Percentiles rank a stretch among this genome's conserved stretches.
These are phyloP conservation scores for Fragum sueziense DNA, from an alignment of 2,888 invertebrate species.

Conservation along the genomic window DNA sequence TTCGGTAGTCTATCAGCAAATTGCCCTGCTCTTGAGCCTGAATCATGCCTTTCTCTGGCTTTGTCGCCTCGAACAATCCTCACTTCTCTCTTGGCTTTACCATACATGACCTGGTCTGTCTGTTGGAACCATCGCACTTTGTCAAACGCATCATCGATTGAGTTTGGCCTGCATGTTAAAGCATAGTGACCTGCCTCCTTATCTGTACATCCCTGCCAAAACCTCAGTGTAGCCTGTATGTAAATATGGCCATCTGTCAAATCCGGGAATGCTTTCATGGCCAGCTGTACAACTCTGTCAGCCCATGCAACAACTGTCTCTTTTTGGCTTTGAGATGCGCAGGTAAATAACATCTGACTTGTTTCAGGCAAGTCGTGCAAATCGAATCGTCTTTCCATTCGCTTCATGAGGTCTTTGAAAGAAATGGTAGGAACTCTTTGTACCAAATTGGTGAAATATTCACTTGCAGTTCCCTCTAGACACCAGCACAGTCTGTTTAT, in stretches of 20 bases:
- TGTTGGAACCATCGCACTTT: no score
- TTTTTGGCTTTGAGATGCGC: neutral
- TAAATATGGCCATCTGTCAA: neutral
- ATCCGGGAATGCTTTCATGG: neutral
- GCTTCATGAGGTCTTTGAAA: conserved; percentile 1
- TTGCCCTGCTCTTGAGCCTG: no score
- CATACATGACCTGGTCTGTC: no score
- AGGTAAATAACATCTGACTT: conserved; percentile 1
- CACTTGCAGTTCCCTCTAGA: conserved; percentile 8
- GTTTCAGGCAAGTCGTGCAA: conserved; percentile 20
- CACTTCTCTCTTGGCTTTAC: no score
- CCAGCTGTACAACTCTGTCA: neutral
- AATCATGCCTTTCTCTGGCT: no score
- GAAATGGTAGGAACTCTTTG: neutral
- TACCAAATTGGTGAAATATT: neutral
- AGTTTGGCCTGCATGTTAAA: neutral
- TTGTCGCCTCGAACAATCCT: no score
- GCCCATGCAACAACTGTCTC: neutral
- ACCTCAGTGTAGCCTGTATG: neutral
- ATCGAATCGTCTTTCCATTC: conserved; percentile 14
- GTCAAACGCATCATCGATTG: neutral
- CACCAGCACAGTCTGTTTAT: neutral
- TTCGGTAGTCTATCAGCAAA: no score
- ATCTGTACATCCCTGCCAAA: neutral
- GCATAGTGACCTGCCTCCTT: neutral